Percentiles rank a stretch among this genome's conserved stretches.
phyloP scores from a whole-genome alignment of 2,888 invertebrate genomes.

The Apotomis capreana region DNA sequence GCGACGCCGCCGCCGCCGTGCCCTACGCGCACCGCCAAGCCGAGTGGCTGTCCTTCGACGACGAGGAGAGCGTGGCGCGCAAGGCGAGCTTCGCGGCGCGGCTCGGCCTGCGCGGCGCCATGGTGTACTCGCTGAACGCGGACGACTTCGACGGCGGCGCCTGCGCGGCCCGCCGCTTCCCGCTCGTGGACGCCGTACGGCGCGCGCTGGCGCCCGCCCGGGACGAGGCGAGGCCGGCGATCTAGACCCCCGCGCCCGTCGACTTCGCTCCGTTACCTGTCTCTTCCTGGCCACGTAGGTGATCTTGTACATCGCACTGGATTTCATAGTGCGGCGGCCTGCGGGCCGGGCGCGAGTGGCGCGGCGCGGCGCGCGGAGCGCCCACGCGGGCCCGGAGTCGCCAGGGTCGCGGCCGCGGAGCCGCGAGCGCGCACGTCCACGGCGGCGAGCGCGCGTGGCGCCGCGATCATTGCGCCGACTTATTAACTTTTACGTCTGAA shows the following conservation, averaged over 20 bases:
- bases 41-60: slow-evolving; percentile 94
- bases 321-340: slow-evolving; percentile 63
- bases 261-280: slow-evolving; percentile 60
- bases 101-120: slow-evolving; percentile 89
- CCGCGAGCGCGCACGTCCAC: slow-evolving; percentile 57
- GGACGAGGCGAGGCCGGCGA: no score
- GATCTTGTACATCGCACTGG: slow-evolving; percentile 78
- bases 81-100: slow-evolving; percentile 87
- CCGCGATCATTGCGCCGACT: slow-evolving; percentile 66
- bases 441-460: slow-evolving; percentile 61
- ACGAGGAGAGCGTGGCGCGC: slow-evolving; percentile 86
- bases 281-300: slow-evolving; percentile 75
- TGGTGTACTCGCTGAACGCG: slow-evolving; percentile 92
- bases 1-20: slow-evolving; percentile 87
- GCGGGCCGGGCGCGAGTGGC: slow-evolving; percentile 5
- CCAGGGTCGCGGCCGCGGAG: slow-evolving; percentile 43
- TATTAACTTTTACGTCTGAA: slow-evolving; percentile 76
- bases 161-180: slow-evolving; percentile 70
- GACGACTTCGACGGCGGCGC: slow-evolving; percentile 87
- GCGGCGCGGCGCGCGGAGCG: slow-evolving; percentile 31
- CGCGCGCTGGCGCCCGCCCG: slow-evolving; percentile 9
- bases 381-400: slow-evolving; percentile 47
- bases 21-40: slow-evolving; percentile 88
- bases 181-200: slow-evolving; percentile 48
- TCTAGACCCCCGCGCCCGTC: neutral